Evolutionary conservation across 2,113 vertebrate genomes (phyloP).

Genomic region (Cochlearius cochlearius): DNA sequence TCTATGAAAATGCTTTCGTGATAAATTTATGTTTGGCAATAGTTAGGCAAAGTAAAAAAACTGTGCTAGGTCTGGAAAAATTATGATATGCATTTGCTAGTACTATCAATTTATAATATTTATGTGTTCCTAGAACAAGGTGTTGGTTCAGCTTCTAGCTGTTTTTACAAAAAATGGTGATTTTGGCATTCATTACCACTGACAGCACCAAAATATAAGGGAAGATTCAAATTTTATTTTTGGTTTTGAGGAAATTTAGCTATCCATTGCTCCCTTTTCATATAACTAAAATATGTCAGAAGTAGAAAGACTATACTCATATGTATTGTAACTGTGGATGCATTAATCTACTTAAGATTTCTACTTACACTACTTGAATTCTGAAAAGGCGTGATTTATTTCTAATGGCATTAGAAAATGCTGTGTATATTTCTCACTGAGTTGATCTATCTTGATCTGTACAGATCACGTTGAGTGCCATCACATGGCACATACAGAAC

Average conservation of each 20-base stretch:
- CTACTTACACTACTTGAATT: not conserved
- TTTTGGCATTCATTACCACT: not conserved
- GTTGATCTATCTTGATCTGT: not conserved
- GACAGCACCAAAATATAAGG: not conserved
- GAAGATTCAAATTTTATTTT: not conserved
- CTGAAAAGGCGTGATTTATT: not conserved
- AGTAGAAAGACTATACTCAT: not conserved
- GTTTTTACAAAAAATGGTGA: not conserved
- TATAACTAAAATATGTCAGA: not conserved
- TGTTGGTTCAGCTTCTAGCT: not conserved
- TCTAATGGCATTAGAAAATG: not conserved
- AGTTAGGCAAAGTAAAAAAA: not conserved
- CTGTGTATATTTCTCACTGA: not conserved
- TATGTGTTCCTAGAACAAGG: not conserved
- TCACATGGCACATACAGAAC: accelerated
- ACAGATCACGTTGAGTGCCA: not conserved
- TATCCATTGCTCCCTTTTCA: not conserved
- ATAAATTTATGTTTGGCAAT: not conserved
- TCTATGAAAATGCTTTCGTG: not conserved
- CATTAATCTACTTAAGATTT: not conserved
- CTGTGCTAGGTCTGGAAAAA: not conserved
- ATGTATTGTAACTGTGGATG: not conserved
- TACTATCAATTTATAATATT: not conserved
- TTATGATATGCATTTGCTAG: not conserved
- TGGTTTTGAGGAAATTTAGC: not conserved